These are phyloP conservation scores for Heliconius hermathena DNA, from an alignment of 1,140 invertebrate genomes.

Conservation along the genomic window DNA sequence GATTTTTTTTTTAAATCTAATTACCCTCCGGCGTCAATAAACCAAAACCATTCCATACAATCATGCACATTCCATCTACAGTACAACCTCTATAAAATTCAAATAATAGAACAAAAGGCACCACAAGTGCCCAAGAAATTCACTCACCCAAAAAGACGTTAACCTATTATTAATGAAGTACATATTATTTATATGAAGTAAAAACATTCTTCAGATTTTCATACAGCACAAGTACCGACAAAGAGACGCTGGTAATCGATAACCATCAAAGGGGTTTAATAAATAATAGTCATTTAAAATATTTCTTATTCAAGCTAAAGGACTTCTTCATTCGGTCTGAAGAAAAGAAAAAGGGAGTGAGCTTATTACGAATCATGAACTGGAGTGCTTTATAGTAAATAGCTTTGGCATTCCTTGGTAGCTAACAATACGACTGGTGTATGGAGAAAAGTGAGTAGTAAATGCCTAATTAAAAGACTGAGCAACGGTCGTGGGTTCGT, in stretches of 20 bases:
- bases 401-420: neutral
- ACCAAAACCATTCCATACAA: no score
- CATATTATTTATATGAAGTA: neutral
- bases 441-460: neutral
- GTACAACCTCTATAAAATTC: neutral
- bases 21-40: no score
- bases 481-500: neutral
- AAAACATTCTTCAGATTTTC: slow-evolving; percentile 4
- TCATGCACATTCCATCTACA: no score
- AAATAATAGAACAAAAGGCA: slow-evolving; percentile 2
- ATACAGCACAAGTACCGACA: neutral
- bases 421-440: neutral
- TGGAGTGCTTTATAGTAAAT: neutral
- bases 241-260: slow-evolving; percentile 28
- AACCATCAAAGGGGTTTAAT: slow-evolving; percentile 39
- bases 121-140: neutral
- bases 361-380: neutral
- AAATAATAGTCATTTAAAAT: slow-evolving; percentile 12
- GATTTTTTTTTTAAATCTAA: no score
- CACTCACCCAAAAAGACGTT: slow-evolving; percentile 2
- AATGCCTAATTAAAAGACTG: neutral
- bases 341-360: neutral
- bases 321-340: neutral
- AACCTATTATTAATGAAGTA: slow-evolving; percentile 12
- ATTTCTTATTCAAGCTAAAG: neutral